These are phyloP conservation scores for Teleopsis dalmanni DNA, from an alignment of 1,140 invertebrate species.

Conservation along the genomic window DNA sequence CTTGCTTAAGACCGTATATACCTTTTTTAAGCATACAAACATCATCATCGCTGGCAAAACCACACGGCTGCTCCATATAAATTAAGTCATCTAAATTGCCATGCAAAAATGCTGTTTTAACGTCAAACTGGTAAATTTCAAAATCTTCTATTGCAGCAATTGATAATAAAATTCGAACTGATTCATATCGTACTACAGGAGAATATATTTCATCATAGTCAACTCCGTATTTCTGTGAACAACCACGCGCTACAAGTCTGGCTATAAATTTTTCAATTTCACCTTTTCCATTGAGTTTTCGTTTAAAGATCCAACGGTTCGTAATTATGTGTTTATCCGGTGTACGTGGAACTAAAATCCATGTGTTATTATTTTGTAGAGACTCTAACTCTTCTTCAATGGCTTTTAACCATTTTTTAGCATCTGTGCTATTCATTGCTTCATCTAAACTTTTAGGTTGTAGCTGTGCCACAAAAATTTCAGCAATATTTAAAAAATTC, in stretches of 20 bases:
- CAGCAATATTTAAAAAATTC: not conserved
- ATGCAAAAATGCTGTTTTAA: conserved; percentile 31
- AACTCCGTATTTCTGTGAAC: conserved; percentile 17
- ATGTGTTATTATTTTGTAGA: conserved; percentile 9
- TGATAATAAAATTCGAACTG: conserved; percentile 21
- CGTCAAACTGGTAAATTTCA: conserved; percentile 36
- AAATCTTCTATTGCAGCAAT: conserved; percentile 24
- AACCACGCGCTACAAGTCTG: conserved; percentile 27
- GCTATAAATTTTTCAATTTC: conserved; percentile 13
- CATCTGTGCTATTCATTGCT: conserved; percentile 3
- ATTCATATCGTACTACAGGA: conserved; percentile 22
- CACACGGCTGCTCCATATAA: conserved; percentile 41
- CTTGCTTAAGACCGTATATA: too few relatives aligned
- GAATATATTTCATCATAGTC: conserved; percentile 31
- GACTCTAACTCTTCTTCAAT: conserved; percentile 9
- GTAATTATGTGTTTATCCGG: conserved; percentile 1
- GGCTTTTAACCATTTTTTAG: conserved; percentile 6
- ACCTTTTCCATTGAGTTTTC: conserved; percentile 7
- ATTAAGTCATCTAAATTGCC: conserved; percentile 35
- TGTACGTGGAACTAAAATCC: conserved; percentile 1
- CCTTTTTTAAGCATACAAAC: conserved; percentile 22
- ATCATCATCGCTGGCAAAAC: conserved; percentile 12
- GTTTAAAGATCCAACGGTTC: conserved; percentile 8
- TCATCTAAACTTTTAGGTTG: conserved; percentile 7
- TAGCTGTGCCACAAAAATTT: not conserved